These are phyloP conservation scores for Holothuria leucospilota DNA, from an alignment of 53 echinoderm and acorn worm species.

Conservation along the genomic window DNA sequence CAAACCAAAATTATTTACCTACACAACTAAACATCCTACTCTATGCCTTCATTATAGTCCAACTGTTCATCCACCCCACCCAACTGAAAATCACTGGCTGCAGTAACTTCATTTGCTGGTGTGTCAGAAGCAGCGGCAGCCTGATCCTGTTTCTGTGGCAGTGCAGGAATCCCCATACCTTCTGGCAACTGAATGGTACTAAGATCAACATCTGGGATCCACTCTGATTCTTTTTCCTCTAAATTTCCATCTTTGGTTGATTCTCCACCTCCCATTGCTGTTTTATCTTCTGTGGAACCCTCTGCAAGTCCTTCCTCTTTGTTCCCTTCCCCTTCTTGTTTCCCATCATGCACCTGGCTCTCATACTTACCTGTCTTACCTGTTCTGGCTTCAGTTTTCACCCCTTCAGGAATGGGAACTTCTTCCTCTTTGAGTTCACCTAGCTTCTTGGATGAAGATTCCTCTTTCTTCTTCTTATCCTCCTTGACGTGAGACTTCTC, in stretches of 20 bases:
- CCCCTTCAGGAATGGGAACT: no score
- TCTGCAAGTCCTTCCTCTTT: conserved; percentile 11
- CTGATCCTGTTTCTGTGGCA: not conserved
- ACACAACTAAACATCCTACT: not conserved
- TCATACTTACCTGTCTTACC: conserved; percentile 80
- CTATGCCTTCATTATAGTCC: conserved; percentile 48
- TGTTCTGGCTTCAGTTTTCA: conserved; percentile 30
- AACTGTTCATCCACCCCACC: conserved; percentile 36
- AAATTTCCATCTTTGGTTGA: not conserved
- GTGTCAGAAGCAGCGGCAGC: not conserved
- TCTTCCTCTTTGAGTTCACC: conserved; percentile 35
- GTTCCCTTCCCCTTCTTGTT: not conserved
- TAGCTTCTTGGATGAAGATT: not conserved
- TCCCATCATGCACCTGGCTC: conserved; percentile 56
- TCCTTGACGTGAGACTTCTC: conserved; percentile 27
- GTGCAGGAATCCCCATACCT: not conserved
- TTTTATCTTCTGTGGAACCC: not conserved
- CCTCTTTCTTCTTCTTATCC: conserved; percentile 19
- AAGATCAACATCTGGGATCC: conserved; percentile 26
- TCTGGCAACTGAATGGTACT: conserved; percentile 29
- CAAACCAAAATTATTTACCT: not conserved
- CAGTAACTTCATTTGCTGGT: no score
- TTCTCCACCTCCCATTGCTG: not conserved
- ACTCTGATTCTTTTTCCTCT: conserved; percentile 19
- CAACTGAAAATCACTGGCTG: conserved; percentile 9